Base-by-base conservation (phyloP, 2,888 invertebrate species). In the Dicranocentrus wangi region DNA sequence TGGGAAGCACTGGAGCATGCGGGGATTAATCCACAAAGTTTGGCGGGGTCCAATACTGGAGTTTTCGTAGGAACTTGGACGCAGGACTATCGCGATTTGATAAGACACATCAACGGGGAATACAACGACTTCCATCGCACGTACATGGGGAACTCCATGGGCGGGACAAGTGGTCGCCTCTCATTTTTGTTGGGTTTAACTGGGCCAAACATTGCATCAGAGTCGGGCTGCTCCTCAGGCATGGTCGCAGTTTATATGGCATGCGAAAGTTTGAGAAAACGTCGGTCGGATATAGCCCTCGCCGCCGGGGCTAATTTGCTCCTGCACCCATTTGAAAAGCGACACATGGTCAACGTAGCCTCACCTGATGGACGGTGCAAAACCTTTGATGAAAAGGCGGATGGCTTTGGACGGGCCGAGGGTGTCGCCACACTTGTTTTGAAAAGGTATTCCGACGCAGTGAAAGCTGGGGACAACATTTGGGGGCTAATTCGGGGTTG, bases 81-180 rank as follows among this genome's bases (percentile, higher is more conserved):
- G 2, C 60, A 77, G 42, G 69, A 77, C 15, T 77, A 77, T 17
- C 47, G 69, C 13, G 77, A 69, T 7, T 60, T 77, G n/a, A 68
- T 77, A 2, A 47, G 42, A n/a, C 55, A 60, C 25, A 19, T 25
- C 2, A 79, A 79, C 19, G 77, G 17, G 1, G 69, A 51, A 61
- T 77, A 39, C 19, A 10, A 47, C 19, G 77, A 77, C 17, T 77
- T 77, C 39, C 69, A 77, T 21, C 63, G 71, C 17, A 89, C 68
- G 2, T 76, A 77, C 21, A 51, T 77, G 28, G 68, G 77, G 70
- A 85, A 90, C 73, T 94, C 92, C 15, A 39, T 61, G 65, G 85
- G 83, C 42, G 80, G 75, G 2, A 71, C 75, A n/a, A 42, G 68
- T n/a, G 70, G 79, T 21, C 55, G 83, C 21, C 61, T 85, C 2